Evolutionary conservation across 2,113 vertebrate genomes (phyloP).

Genomic region (Okapia johnstoni): DNA sequence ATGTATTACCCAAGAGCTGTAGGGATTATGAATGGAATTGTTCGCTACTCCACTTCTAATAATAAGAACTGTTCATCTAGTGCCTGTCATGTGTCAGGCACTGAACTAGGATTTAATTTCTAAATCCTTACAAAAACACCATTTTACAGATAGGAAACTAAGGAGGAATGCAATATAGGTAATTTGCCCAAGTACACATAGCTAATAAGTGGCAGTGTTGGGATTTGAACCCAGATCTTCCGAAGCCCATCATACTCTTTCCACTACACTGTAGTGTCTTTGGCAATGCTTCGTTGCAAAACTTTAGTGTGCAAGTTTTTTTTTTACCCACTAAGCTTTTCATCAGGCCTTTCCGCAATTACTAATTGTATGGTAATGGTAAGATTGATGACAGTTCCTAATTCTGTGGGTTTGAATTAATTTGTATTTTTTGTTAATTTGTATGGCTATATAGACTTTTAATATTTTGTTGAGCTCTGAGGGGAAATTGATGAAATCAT

Average conservation of each 20-base stretch:
- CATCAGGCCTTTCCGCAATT: background rate
- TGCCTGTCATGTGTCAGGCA: background rate
- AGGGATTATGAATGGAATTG: background rate
- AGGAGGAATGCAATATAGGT: conserved; percentile 14
- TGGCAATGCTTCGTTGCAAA: conserved; percentile 37
- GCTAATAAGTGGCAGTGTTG: background rate
- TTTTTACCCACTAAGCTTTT: conserved; percentile 2
- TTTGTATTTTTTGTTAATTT: conserved; percentile 35
- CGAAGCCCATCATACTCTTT: conserved; percentile 32
- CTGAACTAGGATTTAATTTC: conserved; percentile 26
- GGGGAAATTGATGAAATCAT: background rate
- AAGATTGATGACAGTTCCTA: conserved; percentile 30
- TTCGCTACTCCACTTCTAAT: background rate
- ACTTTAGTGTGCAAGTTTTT: background rate
- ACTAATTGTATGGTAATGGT: background rate
- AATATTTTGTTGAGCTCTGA: background rate
- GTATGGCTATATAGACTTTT: background rate
- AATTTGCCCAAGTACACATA: background rate
- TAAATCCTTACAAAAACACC: background rate
- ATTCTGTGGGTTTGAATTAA: conserved; percentile 31
- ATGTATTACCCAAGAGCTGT: background rate
- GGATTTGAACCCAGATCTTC: conserved; percentile 1
- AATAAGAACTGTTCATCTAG: background rate
- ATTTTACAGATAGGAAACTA: conserved; percentile 33
- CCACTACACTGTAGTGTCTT: background rate